A percentile compares a stretch with the other conserved stretches of the same genome.
Conservation (phyloP, 2,888 invertebrate species). For the Hypomecis atomaria region DNA sequence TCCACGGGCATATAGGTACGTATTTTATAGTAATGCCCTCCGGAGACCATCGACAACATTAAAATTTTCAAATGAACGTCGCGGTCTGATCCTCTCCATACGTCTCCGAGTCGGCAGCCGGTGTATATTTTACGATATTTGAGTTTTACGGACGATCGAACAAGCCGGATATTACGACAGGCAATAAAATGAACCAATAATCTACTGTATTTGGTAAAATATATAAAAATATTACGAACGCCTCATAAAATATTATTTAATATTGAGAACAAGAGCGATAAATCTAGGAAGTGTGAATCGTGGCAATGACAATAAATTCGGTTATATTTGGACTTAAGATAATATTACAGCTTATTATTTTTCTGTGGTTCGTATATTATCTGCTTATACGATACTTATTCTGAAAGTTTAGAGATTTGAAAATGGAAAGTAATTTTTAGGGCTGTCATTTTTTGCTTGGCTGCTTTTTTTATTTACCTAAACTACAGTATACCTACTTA, state of each 20-base stretch:
- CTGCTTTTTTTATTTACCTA: too few species aligned
- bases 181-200: constrained; percentile 58
- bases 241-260: constrained; percentile 23
- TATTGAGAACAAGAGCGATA: not conserved
- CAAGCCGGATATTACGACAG: constrained; percentile 58
- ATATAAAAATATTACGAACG: constrained; percentile 30
- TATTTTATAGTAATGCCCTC: not conserved
- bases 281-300: constrained; percentile 5
- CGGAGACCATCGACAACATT: not conserved
- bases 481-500: too few species aligned
- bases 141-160: constrained; percentile 52
- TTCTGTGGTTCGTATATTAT: too few species aligned
- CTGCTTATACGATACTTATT: too few species aligned
- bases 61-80: constrained; percentile 5
- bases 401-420: too few species aligned
- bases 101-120: not conserved
- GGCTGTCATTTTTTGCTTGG: too few species aligned
- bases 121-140: constrained; percentile 59
- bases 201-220: constrained; percentile 42
- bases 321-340: not conserved
- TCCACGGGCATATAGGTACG: too few species aligned
- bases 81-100: constrained; percentile 1
- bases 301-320: not conserved
- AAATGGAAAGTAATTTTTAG: too few species aligned
- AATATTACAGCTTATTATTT: too few species aligned